A percentile compares a stretch with the other conserved stretches of the same genome.
Evolutionary conservation across 2,113 vertebrate genomes (phyloP).

Genomic region (Gymnogyps californianus): DNA sequence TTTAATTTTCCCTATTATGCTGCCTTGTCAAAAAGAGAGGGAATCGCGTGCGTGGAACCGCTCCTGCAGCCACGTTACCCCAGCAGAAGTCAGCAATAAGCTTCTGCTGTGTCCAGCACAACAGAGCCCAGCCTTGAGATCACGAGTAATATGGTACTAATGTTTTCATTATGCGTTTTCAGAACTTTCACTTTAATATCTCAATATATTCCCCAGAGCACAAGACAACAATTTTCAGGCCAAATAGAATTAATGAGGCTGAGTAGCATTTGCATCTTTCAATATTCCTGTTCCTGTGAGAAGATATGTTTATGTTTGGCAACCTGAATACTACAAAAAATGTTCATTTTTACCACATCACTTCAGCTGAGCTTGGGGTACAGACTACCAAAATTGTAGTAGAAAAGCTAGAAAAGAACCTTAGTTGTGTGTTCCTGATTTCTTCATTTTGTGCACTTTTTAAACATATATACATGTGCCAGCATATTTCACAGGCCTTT

Average conservation of each 20-base stretch:
- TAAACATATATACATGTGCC: neutral
- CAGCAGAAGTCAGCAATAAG: neutral
- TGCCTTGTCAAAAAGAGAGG: neutral
- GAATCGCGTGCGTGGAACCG: rapidly evolving
- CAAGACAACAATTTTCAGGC: neutral
- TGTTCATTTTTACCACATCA: neutral
- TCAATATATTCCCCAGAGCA: neutral
- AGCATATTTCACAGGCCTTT: constrained; percentile 22
- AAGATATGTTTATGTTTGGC: neutral
- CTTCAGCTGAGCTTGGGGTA: neutral
- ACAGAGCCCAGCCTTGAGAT: neutral
- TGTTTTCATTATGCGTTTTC: neutral
- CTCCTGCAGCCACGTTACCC: neutral
- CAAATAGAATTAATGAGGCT: constrained; percentile 3
- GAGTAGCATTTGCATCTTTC: neutral
- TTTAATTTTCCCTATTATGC: neutral
- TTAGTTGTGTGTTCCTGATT: rapidly evolving
- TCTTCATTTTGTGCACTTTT: neutral
- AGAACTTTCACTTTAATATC: neutral
- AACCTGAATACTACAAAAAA: neutral
- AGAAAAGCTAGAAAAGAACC: neutral
- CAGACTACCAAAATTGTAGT: neutral
- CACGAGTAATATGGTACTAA: neutral
- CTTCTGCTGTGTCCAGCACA: neutral
- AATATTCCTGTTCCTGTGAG: neutral